A percentile compares a stretch with the other conserved stretches of the same genome.
These are phyloP conservation scores for Chrysemys picta DNA, from an alignment of 2,113 vertebrate genomes.

Conservation along the genomic window DNA sequence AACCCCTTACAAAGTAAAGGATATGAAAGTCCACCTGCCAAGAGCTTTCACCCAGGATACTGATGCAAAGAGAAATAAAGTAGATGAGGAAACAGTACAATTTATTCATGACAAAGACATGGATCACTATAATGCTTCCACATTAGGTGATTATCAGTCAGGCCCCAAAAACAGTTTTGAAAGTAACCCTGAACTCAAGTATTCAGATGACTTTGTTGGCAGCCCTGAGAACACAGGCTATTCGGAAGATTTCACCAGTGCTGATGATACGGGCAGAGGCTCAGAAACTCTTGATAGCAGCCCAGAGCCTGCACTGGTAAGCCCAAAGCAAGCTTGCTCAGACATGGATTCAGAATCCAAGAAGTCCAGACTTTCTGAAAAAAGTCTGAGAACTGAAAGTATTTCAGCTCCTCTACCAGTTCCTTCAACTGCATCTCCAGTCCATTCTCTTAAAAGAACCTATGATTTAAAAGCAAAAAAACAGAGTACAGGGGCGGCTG, in stretches of 20 bases:
- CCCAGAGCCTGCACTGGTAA: conserved; percentile 61
- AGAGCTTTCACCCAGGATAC: conserved; percentile 41
- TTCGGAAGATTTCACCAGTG: conserved; percentile 85
- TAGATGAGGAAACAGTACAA: conserved; percentile 7
- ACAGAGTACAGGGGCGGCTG: conserved; percentile 69
- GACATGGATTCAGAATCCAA: conserved; percentile 49
- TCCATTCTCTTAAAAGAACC: conserved; percentile 73
- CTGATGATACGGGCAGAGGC: conserved; percentile 71
- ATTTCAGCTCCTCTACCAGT: conserved; percentile 72
- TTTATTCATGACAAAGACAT: not conserved
- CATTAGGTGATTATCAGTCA: not conserved
- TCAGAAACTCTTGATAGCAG: conserved; percentile 69
- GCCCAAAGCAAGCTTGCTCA: conserved; percentile 44
- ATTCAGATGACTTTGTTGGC: conserved; percentile 75
- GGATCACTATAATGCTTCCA: not conserved
- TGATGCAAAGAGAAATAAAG: conserved; percentile 15
- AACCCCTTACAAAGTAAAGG: not conserved
- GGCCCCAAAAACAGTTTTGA: conserved; percentile 51
- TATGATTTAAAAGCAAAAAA: conserved; percentile 59
- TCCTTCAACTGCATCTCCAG: conserved; percentile 82
- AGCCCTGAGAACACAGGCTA: conserved; percentile 75
- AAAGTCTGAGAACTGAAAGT: conserved; percentile 51
- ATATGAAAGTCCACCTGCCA: conserved; percentile 44
- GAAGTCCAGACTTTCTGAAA: conserved; percentile 58
- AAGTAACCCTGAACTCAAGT: conserved; percentile 64